A percentile compares a stretch with the other conserved stretches of the same genome.
phyloP scores from a whole-genome alignment of 2,888 invertebrate genomes.

The Agriopis aurantiaria region DNA sequence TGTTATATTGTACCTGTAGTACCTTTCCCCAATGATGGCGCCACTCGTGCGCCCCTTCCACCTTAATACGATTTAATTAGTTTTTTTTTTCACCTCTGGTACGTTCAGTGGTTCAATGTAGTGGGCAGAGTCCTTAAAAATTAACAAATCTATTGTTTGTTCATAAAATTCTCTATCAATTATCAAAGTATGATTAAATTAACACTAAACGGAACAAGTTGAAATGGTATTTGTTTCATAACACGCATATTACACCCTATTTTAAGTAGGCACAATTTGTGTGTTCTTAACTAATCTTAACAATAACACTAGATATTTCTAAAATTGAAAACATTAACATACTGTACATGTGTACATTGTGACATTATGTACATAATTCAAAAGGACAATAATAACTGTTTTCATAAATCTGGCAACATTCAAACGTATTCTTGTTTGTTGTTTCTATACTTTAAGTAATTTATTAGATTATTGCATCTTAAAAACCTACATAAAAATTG shows the following conservation, averaged over 20 bases:
- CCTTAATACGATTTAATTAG: no score
- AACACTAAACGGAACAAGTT: conserved; percentile 16
- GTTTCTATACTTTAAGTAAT: background rate
- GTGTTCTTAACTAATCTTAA: conserved; percentile 37
- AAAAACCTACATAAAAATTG: no score
- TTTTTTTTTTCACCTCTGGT: no score
- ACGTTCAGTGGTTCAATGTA: no score
- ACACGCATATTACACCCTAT: conserved; percentile 26
- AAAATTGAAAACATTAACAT: conserved; percentile 9
- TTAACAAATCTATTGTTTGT: conserved; percentile 30
- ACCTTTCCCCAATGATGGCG: no score
- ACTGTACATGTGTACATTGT: conserved; percentile 23
- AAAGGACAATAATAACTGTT: conserved; percentile 1
- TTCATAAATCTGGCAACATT: background rate
- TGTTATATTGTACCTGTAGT: no score
- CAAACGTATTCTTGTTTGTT: background rate
- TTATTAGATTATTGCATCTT: background rate
- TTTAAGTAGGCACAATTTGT: conserved; percentile 42
- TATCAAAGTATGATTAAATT: conserved; percentile 2
- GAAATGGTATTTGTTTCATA: conserved; percentile 8
- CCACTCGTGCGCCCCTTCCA: no score
- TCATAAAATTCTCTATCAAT: conserved; percentile 29
- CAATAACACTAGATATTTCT: conserved; percentile 19
- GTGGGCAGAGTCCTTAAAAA: background rate
- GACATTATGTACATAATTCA: conserved; percentile 28